Base-by-base conservation (phyloP, 2,113 vertebrate species). In the Otus sunia region DNA sequence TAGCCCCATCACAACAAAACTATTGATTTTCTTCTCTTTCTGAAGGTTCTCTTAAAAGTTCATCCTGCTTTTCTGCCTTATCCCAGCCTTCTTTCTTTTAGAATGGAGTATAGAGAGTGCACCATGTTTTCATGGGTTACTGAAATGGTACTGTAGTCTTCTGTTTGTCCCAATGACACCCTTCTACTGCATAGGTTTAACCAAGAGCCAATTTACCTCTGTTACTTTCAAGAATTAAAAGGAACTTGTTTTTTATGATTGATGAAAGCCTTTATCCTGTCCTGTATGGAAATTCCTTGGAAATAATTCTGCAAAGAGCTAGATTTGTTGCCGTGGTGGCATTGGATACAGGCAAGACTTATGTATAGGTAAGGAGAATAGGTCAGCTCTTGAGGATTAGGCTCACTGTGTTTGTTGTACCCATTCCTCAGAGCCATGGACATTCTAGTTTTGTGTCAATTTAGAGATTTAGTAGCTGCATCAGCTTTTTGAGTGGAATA, bases 41-140 rank as follows among this genome's bases (percentile, higher is more conserved):
- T 64, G 37, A 69, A 41, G 6, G 4, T 55, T 68, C 23, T 26
- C 3, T 22, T 77, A 72, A 78, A 78, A 10, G 19, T 26, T 5
- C 1, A 0, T 41, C 19, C 22, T 79, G 53, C 7, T 60, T 43
- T 52, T 86, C 32, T 86, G 39, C 34, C 23, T 80, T 29, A 23
- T 21, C 25, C 32, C 29, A 49, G 15, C 34, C 5, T 32, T 6
- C 19, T 23, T 52, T 26, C 23, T 53, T 22, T 29, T 5, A 16
- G 8, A 39, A 56, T 12, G 10, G 12, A n/a, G 9, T 34, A 36
- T 17, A 30, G 36, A 76, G 12, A 12, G 21, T 39, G 23, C 5
- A 15, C 11, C 0, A 0, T 25, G 26, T 15, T 67, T 6, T 11
- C 4, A 1, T 30, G 41, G 36, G 14, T 20, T 64, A 8, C 34